Base-by-base conservation (phyloP, 2,113 vertebrate species). In the Centrocercus urophasianus region DNA sequence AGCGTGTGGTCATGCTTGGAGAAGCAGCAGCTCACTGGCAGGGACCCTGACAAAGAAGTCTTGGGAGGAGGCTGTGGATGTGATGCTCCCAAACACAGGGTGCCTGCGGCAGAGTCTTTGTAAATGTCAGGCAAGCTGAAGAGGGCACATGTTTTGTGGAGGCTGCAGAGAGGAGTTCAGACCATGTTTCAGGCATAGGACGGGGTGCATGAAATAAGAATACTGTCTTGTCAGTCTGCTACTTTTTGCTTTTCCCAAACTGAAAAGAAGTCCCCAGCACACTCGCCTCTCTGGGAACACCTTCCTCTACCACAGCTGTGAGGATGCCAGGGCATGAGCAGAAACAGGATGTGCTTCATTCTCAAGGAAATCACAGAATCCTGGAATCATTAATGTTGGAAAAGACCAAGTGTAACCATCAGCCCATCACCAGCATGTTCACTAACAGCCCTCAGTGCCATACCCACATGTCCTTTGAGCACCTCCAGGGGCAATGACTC, bases 1-100 rank as follows among this genome's bases (percentile, higher is more conserved):
- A 59, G 18, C 45, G 13, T 8, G 11, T 65, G 40, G 45, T 34
- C n/a, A 15, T 0, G 0, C 8, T 64, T 42, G n/a, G 17, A 73
- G 48, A 83, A 65, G 47, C 40, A 50, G 40, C 45, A 61, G 27
- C 8, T 56, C 24, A 56, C 24, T 30, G 30, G 65, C 20, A 57
- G 45, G 4, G 61, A 11, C 34, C 15, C 12, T 60, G 9, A 32
- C 25, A 28, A 18, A 15, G 45, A 69, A 84, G 12, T 47, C 18
- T 2, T 1, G 78, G 28, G 56, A 21, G 24, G 14, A 12, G 10
- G 28, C 14, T 88, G 61, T 27, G 28, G 40, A n/a, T 30, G 34
- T 13, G 16, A 38, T 48, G 12, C 0, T 19, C 4, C 10, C 34
- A 54, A 50, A 8, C 0, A 84, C 5, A 20, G n/a, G 47, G 12